A percentile compares a stretch with the other conserved stretches of the same genome.
Evolutionary conservation across 2,113 vertebrate species (phyloP).

Genomic region (Bagarius yarrelli): DNA sequence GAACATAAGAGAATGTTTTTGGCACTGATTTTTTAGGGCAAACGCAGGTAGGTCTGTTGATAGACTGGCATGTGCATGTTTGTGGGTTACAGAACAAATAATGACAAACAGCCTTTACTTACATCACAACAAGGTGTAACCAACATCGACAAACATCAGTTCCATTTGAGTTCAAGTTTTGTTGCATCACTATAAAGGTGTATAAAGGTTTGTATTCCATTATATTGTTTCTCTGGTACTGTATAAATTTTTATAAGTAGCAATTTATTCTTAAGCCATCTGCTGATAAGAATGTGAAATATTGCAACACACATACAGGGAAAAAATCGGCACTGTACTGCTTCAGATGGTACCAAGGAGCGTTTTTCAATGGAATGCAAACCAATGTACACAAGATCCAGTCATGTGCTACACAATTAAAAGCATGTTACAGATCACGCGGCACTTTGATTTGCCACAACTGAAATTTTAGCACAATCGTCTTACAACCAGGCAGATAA

Average conservation of each 20-base stretch:
- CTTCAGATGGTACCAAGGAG: conserved; percentile 17
- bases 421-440: conserved; percentile 26
- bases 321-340: conserved; percentile 34
- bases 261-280: conserved; percentile 22
- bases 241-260: conserved; percentile 17
- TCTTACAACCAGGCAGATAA: conserved; percentile 55
- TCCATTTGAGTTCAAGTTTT: conserved; percentile 29
- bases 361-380: conserved; percentile 49
- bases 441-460: conserved; percentile 42
- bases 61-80: conserved; percentile 36
- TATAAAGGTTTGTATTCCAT: conserved; percentile 53
- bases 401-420: conserved; percentile 35
- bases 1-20: conserved; percentile 36
- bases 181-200: conserved; percentile 24
- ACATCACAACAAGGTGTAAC: conserved; percentile 32
- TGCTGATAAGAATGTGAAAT: conserved; percentile 29
- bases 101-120: conserved; percentile 30
- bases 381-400: conserved; percentile 37
- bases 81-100: conserved; percentile 34
- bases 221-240: conserved; percentile 12
- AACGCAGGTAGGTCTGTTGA: conserved; percentile 10
- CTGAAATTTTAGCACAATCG: conserved; percentile 57
- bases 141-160: conserved; percentile 29
- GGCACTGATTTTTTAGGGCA: conserved; percentile 28
- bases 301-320: conserved; percentile 41